Percentiles rank a stretch among this genome's conserved stretches.
Conservation (phyloP, 2,113 vertebrate species). For the Hemibagrus wyckioides region DNA sequence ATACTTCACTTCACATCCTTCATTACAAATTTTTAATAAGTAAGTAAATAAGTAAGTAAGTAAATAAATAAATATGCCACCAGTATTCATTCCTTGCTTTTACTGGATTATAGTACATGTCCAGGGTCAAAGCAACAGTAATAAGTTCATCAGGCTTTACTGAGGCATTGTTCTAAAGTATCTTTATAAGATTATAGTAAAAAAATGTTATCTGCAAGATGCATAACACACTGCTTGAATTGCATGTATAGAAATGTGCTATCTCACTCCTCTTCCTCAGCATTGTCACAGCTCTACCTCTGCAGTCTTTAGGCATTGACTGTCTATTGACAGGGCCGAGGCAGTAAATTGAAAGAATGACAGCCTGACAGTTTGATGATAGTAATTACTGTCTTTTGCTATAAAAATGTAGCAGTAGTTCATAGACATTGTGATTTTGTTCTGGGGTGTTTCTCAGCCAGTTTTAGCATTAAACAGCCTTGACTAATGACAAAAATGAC, state of each 20-base stretch:
- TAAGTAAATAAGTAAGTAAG: not conserved
- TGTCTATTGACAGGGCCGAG: constrained; percentile 8
- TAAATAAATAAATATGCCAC: not conserved
- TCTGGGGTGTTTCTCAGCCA: constrained; percentile 1
- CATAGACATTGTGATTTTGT: constrained; percentile 13
- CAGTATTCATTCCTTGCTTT: not conserved
- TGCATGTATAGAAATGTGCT: not conserved
- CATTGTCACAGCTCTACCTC: not conserved
- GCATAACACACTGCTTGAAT: not conserved
- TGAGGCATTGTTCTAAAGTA: not conserved
- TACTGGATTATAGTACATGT: not conserved
- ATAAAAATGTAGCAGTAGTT: constrained; percentile 22
- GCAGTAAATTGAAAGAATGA: constrained; percentile 46
- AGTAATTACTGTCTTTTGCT: constrained; percentile 43
- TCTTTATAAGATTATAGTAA: not conserved
- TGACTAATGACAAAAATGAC: not conserved
- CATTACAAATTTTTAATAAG: not conserved
- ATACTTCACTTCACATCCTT: not conserved
- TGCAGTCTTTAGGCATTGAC: constrained; percentile 14
- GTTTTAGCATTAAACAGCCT: constrained; percentile 20
- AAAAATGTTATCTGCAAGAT: constrained; percentile 23
- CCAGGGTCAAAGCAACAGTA: not conserved
- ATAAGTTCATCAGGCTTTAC: not conserved
- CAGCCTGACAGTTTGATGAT: constrained; percentile 46
- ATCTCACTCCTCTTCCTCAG: not conserved